Evolutionary conservation across 2,888 invertebrate genomes (phyloP).

Genomic region (Dasypolia templi): DNA sequence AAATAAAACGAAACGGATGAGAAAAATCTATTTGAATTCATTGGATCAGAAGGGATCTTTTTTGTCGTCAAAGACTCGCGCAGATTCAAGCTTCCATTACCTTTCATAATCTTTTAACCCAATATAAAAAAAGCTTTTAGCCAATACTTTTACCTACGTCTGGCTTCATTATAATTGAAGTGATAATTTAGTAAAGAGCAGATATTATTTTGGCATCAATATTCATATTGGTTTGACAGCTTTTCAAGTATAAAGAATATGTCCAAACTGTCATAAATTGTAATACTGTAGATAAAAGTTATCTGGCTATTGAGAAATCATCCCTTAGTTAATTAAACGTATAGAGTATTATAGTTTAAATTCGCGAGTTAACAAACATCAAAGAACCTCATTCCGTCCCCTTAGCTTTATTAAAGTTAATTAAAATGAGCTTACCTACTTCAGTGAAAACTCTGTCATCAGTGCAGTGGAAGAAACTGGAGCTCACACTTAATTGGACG

Average conservation of each 20-base stretch:
- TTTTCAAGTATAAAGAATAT: neutral
- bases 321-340: neutral
- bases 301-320: neutral
- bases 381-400: neutral
- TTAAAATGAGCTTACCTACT: neutral
- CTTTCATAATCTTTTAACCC: neutral
- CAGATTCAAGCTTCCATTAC: neutral
- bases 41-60: neutral
- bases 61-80: neutral
- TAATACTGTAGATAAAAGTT: neutral
- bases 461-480: neutral
- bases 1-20: neutral
- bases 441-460: neutral
- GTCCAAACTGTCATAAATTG: neutral
- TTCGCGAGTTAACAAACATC: too few relatives aligned
- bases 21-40: neutral
- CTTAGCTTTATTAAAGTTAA: neutral
- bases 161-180: neutral
- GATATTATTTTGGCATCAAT: neutral
- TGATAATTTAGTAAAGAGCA: neutral
- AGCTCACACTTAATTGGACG: neutral
- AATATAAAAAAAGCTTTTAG: neutral
- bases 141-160: neutral
- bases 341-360: too few relatives aligned
- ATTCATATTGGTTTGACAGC: neutral